Evolutionary conservation across 1,140 invertebrate species (phyloP).

Genomic region (Trinorchestia longiramus): DNA sequence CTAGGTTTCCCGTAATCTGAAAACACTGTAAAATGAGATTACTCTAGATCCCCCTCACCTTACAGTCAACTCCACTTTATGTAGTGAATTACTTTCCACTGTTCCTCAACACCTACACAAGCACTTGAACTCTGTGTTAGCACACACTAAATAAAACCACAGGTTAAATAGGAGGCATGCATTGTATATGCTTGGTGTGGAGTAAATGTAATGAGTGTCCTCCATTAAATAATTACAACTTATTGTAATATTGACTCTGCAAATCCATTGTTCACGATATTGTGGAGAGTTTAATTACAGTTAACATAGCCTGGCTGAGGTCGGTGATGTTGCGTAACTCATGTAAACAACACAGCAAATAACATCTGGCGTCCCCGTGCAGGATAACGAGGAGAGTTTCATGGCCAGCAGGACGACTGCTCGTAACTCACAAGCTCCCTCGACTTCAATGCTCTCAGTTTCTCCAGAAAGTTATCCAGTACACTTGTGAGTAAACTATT

Average conservation of each 20-base stretch:
- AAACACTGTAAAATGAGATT: too few relatives aligned
- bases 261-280: not conserved
- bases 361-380: too few relatives aligned
- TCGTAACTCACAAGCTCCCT: too few relatives aligned
- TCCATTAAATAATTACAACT: not conserved
- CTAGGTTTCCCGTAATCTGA: not conserved
- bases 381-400: too few relatives aligned
- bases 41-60: too few relatives aligned
- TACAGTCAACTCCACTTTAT: too few relatives aligned
- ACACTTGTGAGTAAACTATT: too few relatives aligned
- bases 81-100: not conserved
- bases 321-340: not conserved
- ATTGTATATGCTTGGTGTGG: not conserved
- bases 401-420: too few relatives aligned
- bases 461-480: too few relatives aligned
- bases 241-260: not conserved
- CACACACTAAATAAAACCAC: not conserved
- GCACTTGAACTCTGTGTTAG: not conserved
- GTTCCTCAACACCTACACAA: not conserved
- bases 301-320: not conserved
- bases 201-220: not conserved
- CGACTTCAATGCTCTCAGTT: too few relatives aligned
- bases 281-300: not conserved
- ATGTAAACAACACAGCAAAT: not conserved
- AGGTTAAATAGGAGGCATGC: not conserved